Base-by-base conservation (phyloP, 2,888 invertebrate genomes). In the Cheiracanthium punctorium region DNA sequence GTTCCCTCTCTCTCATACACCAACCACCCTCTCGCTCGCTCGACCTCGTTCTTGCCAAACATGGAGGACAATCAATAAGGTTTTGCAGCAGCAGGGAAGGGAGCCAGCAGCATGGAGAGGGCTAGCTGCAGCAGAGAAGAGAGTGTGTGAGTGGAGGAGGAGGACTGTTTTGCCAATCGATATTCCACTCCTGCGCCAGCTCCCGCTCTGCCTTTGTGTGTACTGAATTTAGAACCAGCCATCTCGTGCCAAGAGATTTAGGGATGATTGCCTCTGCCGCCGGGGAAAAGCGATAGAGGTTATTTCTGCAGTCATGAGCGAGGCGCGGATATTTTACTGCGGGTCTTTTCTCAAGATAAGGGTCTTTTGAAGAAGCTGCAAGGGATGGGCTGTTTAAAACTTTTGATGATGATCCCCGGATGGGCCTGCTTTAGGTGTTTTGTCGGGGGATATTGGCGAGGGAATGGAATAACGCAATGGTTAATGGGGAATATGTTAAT, bases 221-320 rank as follows among this genome's bases (percentile, higher is more conserved):
- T 58, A 58, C 58, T 58, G 58, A 58, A 58, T 58, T 58, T 58
- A 58, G 58, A 58, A 58, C 58, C 58, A 58, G 58, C 58, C 24
- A 58, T 24, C 58, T 58, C 58, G 58, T 58, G 58, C 58, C 58
- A 58, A 58, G 58, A 58, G 58, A 58, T 58, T 58, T 58, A 24
- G 58, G 58, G 58, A 58, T 58, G 58, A 58, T 58, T 58, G 24
- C 58, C 24, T 58, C 20, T 58, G 24, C 58, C 24, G 58, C 58
- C 58, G 24, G 37, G 12, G 24, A 58, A 58, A 12, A 20, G 58
- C 4, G 20, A 58, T 20, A 58, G 58, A 58, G 12, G 24, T 20
- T 58, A 58, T 58, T 58, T 58, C 58, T n/a, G 58, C 58, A 24
- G 58, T 24, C n/a, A 58, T 17, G 58, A 58, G 24, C 37, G 37